Conservation (phyloP, 2,888 invertebrate species). For the Macrosoma leucophasiata region DNA sequence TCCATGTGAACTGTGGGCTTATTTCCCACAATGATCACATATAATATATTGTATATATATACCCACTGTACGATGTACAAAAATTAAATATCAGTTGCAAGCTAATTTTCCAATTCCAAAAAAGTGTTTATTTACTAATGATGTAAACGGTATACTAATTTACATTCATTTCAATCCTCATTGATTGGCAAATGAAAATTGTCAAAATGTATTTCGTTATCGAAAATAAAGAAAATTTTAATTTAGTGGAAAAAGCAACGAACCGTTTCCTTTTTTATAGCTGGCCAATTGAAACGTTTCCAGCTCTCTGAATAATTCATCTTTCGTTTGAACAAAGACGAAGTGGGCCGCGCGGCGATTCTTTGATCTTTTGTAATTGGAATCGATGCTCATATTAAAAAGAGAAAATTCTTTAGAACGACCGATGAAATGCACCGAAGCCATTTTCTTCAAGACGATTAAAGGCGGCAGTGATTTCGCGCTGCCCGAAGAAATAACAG, state of each 20-base stretch:
- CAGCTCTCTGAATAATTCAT: slow-evolving; percentile 76
- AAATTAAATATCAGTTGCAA: too few relatives aligned
- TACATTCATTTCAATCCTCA: neutral
- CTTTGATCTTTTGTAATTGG: slow-evolving; percentile 77
- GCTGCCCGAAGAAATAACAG: slow-evolving; percentile 27
- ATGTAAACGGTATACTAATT: neutral
- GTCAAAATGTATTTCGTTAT: slow-evolving; percentile 47
- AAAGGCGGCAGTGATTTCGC: slow-evolving; percentile 56
- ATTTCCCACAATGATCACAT: too few relatives aligned
- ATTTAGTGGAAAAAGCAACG: slow-evolving; percentile 74
- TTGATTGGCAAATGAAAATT: slow-evolving; percentile 22
- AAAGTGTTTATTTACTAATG: neutral
- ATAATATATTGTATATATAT: too few relatives aligned
- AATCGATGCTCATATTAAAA: slow-evolving; percentile 77
- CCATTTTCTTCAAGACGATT: slow-evolving; percentile 68
- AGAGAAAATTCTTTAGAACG: slow-evolving; percentile 66
- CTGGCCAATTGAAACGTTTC: slow-evolving; percentile 76
- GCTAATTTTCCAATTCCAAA: too few relatives aligned
- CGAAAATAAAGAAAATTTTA: slow-evolving; percentile 69
- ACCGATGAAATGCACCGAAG: slow-evolving; percentile 71
- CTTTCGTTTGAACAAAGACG: slow-evolving; percentile 76
- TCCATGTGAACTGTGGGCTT: too few relatives aligned
- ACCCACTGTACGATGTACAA: too few relatives aligned
- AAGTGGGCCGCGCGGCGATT: slow-evolving; percentile 73
- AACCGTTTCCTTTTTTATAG: slow-evolving; percentile 74